These are phyloP conservation scores for Noctua pronuba DNA, from an alignment of 2,888 invertebrate species.

Conservation along the genomic window DNA sequence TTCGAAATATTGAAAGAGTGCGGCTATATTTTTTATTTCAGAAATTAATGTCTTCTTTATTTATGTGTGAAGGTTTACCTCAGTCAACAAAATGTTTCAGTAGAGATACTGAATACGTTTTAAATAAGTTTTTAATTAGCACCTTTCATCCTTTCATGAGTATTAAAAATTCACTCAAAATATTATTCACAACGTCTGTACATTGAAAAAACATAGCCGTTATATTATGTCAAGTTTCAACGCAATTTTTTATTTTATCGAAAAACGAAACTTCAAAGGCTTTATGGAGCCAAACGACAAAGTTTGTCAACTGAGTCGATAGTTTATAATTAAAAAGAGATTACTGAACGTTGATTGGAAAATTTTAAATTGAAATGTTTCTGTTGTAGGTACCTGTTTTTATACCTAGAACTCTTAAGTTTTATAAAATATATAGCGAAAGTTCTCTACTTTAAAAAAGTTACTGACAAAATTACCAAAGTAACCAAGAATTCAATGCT, in stretches of 20 bases:
- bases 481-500: no score
- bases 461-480: background rate
- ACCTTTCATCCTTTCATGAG: no score
- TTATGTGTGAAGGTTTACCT: background rate
- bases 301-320: conserved; percentile 29
- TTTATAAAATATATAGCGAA: background rate
- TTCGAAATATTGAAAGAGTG: background rate
- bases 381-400: background rate
- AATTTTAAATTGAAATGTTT: conserved; percentile 25
- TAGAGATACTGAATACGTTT: no score
- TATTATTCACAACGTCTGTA: background rate
- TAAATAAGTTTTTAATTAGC: no score
- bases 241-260: background rate
- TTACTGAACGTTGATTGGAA: conserved; percentile 46
- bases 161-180: background rate
- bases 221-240: background rate
- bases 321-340: conserved; percentile 55
- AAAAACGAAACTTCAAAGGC: background rate
- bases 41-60: background rate
- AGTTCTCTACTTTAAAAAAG: background rate
- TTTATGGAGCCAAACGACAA: conserved; percentile 9
- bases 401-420: background rate
- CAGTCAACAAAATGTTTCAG: background rate
- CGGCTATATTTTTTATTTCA: background rate
- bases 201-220: background rate